Base-by-base conservation (phyloP, 2,888 invertebrate species). In the Mythimna vitellina region DNA sequence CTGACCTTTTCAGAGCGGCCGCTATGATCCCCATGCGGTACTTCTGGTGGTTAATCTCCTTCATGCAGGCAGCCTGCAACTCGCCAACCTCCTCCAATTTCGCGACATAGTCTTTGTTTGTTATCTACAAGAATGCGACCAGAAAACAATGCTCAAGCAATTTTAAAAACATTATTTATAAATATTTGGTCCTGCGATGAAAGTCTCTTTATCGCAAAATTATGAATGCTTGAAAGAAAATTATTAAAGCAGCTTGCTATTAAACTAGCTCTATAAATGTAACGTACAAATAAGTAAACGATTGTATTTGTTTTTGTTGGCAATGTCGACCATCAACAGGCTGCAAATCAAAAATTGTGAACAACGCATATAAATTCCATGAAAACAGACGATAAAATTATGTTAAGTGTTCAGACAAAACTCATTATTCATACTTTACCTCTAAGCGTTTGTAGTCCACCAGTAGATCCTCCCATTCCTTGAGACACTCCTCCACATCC, bases 1-100 rank as follows among this genome's bases (percentile, higher is more conserved):
- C 97, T 97, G 96, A 99, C 99, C 97, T 98, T 96, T 98, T 98
- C 69, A 99, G 91, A 66, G 97, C 97, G 87, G 97, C 97, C 49
- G 96, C 96, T 89, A 99, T 98, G 90, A 98, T 97, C 56, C 97
- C 97, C 96, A 99, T 97, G 78, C 99, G 97, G 95, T 99, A 99
- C 87, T 98, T 97, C 92, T 99, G 99, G 94, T 99, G 99, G 84
- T 97, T 97, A 83, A 99, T 97, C 89, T 98, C 98, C 92, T 98
- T 98, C 87, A 98, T 96, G 94, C 99, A 99, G 97, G 98, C 97
- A 89, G 97, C 97, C 92, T 99, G 99, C 60, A 98, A 96, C 84
- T 97, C 97, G 65, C 98, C 97, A 49, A 99, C 97, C 92, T 98
- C 98, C 86, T 99, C 98, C 84, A 99, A 96, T 92, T 98, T 98